Conservation (phyloP, 2,797 vertebrate genomes). For the Bradypodion ventrale region DNA sequence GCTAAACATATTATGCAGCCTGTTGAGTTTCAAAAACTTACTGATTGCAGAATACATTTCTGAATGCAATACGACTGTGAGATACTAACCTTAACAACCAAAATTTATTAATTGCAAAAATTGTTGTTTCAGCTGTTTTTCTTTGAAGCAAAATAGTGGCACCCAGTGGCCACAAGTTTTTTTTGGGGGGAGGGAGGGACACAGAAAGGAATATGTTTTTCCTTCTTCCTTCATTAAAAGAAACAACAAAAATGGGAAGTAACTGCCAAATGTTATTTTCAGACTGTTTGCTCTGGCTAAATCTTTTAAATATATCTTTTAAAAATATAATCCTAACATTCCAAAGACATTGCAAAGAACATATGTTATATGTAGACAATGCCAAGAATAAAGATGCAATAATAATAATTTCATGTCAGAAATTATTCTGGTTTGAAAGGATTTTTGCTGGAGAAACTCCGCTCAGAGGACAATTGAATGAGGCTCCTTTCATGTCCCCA, state of each 20-base stretch:
- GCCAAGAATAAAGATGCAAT: not conserved
- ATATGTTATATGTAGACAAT: not conserved
- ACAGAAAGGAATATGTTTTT: too few relatives aligned
- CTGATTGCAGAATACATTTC: conserved; percentile 33
- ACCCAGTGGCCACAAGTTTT: conserved; percentile 71
- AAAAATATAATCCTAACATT: not conserved
- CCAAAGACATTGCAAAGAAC: not conserved
- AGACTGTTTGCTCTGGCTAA: not conserved
- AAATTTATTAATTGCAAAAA: conserved; percentile 50
- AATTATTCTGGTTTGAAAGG: too few relatives aligned
- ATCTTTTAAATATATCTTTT: not conserved
- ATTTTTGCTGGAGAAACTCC: too few relatives aligned
- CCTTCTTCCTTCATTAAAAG: not conserved
- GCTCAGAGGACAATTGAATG: too few relatives aligned
- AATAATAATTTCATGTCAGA: too few relatives aligned
- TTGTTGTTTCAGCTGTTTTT: conserved; percentile 68
- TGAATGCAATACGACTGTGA: conserved; percentile 38
- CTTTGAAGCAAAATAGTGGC: conserved; percentile 68
- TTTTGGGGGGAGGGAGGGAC: too few relatives aligned
- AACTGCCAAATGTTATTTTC: not conserved
- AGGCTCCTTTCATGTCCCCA: too few relatives aligned
- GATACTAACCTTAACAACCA: conserved; percentile 47
- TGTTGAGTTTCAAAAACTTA: conserved; percentile 48
- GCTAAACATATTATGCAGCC: conserved; percentile 22
- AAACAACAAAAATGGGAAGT: conserved; percentile 2